phyloP scores from a whole-genome alignment of 2,113 vertebrate genomes.

The Neogale vison region DNA sequence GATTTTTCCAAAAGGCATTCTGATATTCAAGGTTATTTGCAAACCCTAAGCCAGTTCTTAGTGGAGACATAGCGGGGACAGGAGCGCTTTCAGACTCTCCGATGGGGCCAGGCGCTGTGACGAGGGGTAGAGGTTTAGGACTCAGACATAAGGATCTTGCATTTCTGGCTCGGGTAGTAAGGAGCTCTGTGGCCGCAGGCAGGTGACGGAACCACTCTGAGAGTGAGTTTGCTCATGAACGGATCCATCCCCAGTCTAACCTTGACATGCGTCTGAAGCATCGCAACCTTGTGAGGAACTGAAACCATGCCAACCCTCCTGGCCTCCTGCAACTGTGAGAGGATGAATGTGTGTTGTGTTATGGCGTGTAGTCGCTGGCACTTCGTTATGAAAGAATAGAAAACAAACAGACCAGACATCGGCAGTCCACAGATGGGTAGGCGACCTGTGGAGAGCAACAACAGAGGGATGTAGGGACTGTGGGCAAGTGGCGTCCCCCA shows the following conservation, averaged over 20 bases:
- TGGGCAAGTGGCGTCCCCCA: not conserved
- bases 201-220: not conserved
- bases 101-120: not conserved
- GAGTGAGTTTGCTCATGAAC: not conserved
- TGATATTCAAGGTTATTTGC: not conserved
- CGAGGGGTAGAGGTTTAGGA: not conserved
- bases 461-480: rapidly evolving
- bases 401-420: not conserved
- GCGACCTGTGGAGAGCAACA: no score
- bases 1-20: not conserved
- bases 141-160: not conserved
- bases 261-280: not conserved
- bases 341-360: rapidly evolving
- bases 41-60: not conserved
- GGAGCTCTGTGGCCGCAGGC: rapidly evolving
- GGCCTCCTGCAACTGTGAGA: not conserved
- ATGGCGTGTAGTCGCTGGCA: rapidly evolving
- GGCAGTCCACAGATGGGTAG: rapidly evolving
- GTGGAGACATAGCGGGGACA: not conserved
- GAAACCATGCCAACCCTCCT: not conserved
- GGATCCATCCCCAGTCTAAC: not conserved
- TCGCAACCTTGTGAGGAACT: not conserved
- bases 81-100: not conserved
- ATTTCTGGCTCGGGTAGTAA: not conserved
- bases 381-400: not conserved